Conservation (phyloP, 2,113 vertebrate species). For the Erinaceus europaeus region DNA sequence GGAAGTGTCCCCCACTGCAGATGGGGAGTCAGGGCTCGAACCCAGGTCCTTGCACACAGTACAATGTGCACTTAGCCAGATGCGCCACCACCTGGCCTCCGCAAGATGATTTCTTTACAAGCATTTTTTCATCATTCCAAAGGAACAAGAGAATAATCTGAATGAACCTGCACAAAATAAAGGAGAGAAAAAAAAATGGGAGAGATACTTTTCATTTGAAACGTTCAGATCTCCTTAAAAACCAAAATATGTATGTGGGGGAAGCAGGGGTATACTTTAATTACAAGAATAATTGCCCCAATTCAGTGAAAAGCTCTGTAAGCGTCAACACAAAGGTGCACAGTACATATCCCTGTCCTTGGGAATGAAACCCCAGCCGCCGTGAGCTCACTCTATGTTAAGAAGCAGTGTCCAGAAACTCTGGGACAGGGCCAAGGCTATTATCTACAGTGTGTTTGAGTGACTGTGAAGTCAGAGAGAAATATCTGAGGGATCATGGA, state of each 20-base stretch:
- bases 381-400: slow-evolving; percentile 37
- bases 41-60: too few relatives aligned
- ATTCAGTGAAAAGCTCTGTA: slow-evolving; percentile 27
- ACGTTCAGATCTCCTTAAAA: not conserved
- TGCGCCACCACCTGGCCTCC: too few relatives aligned
- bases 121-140: not conserved
- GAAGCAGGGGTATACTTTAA: not conserved
- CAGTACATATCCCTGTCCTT: slow-evolving; percentile 43
- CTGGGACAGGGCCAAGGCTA: slow-evolving; percentile 11
- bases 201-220: not conserved
- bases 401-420: slow-evolving; percentile 20
- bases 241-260: slow-evolving; percentile 17
- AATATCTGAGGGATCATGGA: slow-evolving; percentile 41
- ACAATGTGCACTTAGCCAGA: too few relatives aligned
- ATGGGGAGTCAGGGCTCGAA: too few relatives aligned
- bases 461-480: slow-evolving; percentile 57
- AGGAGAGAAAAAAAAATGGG: not conserved
- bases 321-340: not conserved
- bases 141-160: not conserved
- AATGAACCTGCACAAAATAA: not conserved
- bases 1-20: too few relatives aligned
- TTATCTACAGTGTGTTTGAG: slow-evolving; percentile 38
- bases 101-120: not conserved
- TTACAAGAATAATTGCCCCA: slow-evolving; percentile 46
- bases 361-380: slow-evolving; percentile 7